Conservation (phyloP, 2,888 invertebrate genomes). For the Siphonodentalium dalli region DNA sequence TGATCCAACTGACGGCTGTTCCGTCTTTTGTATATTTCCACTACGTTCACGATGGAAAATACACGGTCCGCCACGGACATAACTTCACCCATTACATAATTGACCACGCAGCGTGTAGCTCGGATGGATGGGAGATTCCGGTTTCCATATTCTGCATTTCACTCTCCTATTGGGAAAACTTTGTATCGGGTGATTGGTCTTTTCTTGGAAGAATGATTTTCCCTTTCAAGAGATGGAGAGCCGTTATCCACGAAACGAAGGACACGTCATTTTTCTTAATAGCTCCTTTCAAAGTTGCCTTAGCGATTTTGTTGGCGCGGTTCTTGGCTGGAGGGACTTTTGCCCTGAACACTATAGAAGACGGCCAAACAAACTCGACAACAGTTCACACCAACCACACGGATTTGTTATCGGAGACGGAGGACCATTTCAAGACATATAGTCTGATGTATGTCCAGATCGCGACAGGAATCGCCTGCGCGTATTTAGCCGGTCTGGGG, state of each 20-base stretch:
- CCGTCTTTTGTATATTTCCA: slow-evolving; percentile 36
- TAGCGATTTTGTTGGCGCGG: slow-evolving; percentile 41
- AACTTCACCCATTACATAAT: slow-evolving; percentile 27
- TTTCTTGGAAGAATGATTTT: slow-evolving; percentile 42
- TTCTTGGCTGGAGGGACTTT: slow-evolving; percentile 29
- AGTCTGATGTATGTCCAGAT: slow-evolving; percentile 52
- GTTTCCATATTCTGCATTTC: slow-evolving; percentile 85
- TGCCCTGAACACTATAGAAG: slow-evolving; percentile 27
- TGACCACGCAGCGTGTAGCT: slow-evolving; percentile 56
- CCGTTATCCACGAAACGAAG: slow-evolving; percentile 43
- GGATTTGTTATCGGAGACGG: slow-evolving; percentile 15
- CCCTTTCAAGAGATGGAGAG: slow-evolving; percentile 47
- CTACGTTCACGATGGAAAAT: slow-evolving; percentile 36
- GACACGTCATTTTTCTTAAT: slow-evolving; percentile 48
- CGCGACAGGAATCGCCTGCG: slow-evolving; percentile 52
- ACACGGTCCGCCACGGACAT: slow-evolving; percentile 35
- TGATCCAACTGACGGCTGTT: slow-evolving; percentile 42
- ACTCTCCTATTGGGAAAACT: slow-evolving; percentile 98
- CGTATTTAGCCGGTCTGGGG: slow-evolving; percentile 67
- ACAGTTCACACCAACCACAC: no score
- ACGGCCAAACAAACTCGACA: slow-evolving; percentile 11
- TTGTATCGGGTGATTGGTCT: slow-evolving; percentile 70
- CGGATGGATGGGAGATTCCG: slow-evolving; percentile 80
- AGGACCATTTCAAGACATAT: slow-evolving; percentile 40
- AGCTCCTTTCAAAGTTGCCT: slow-evolving; percentile 48